Evolutionary conservation across 2,888 invertebrate species (phyloP), one percentile per base, ranked within the genome.

Genomic region (Pyrochroa serraticornis): DNA sequence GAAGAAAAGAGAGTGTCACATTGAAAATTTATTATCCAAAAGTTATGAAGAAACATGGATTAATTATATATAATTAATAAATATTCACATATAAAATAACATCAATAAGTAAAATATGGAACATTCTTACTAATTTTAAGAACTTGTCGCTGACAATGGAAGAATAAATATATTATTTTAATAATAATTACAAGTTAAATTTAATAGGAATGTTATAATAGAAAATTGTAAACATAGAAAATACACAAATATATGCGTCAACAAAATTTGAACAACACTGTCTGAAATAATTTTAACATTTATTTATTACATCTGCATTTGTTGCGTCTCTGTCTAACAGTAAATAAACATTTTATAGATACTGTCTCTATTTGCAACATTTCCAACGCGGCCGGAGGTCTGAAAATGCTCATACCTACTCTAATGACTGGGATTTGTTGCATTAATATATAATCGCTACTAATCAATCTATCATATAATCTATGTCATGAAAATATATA

Each of bases 81-180:
- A 70, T 64, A 71, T 67, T 68, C 63, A 71, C 68, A 72, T 71
- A 73, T 66, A 74, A 74, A 74, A 73, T 73, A 74, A 74, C 73
- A 70, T 70, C 66, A 64, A 71, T 69, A 71, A 68, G 65, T 71
- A 72, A 71, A 71, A 72, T 69, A 71, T 68, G 64, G 65, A 68
- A 65, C 60, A 58, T 53, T 53, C 57, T 52, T 60, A 48, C 51
- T 50, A 50, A 60, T 56, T 41, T 30, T 12, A 53, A 60, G 62
- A 54, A 60, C 39, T 65, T 63, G 63, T 68, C 64, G 66, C 62
- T 58, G 56, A 70, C 66, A 69, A 70, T 72, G 71, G 66, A 66
- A 67, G 66, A 59, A 64, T 62, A 65, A 52, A 54, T 61, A 60
- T 61, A 63, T 63, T 60, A 54, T 58, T 64, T 52, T 64, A 67